Evolutionary conservation across 1,140 invertebrate genomes (phyloP).

Genomic region (Glossosoma conforme): DNA sequence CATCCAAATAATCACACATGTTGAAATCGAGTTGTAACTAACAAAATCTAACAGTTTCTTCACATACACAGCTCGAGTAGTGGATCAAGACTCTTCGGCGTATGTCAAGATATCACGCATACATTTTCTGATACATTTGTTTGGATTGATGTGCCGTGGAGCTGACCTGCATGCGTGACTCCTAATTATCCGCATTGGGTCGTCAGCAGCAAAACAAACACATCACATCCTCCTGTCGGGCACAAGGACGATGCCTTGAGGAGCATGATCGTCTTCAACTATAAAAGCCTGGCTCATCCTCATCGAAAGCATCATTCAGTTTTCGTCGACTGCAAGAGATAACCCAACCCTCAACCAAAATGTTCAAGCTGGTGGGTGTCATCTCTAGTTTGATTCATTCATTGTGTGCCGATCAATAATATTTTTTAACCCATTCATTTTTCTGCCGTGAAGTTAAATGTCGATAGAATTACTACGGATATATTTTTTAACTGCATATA

Average conservation of each 20-base stretch:
- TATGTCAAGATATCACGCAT: neutral
- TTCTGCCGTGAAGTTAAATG: no score
- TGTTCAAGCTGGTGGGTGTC: conserved; percentile 42
- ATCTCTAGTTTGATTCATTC: neutral
- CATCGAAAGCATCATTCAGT: conserved; percentile 25
- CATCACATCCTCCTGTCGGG: conserved; percentile 11
- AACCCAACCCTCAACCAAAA: conserved; percentile 31
- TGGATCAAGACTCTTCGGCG: no score
- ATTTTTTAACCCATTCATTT: conserved; percentile 5
- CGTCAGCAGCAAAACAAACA: no score
- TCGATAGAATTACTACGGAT: no score
- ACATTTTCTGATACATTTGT: conserved; percentile 3
- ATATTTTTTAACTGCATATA: no score
- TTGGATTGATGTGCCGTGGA: neutral
- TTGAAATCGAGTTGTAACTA: no score
- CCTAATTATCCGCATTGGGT: conserved; percentile 2
- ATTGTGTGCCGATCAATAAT: neutral
- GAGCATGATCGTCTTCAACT: conserved; percentile 9
- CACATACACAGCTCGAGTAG: no score
- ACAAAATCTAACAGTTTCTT: no score
- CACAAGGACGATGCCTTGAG: conserved; percentile 20
- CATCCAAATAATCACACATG: no score
- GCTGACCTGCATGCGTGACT: conserved; percentile 1
- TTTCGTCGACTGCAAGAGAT: conserved; percentile 26
- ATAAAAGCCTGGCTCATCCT: conserved; percentile 23